Percentiles rank a stretch among this genome's conserved stretches.
phyloP scores from a whole-genome alignment of 92 coral and sea anemone species.

The Pocillopora meandrina region DNA sequence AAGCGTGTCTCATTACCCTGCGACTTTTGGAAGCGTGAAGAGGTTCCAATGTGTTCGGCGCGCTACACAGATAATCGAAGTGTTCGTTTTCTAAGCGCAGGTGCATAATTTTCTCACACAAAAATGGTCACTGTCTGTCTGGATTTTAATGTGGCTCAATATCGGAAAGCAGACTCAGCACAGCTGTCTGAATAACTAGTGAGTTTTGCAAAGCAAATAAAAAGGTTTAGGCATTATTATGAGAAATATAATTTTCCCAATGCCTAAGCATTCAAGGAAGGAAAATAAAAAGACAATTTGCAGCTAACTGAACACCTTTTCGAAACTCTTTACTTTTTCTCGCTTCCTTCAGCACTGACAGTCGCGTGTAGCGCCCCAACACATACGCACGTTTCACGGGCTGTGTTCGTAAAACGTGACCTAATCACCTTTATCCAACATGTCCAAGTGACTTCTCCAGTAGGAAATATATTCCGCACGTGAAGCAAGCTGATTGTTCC shows the following conservation, averaged over 20 bases:
- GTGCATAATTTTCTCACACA: too few species aligned
- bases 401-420: conserved; percentile 20
- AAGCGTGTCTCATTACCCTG: neutral
- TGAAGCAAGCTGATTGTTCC: conserved; percentile 21
- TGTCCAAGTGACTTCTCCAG: conserved; percentile 22
- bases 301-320: neutral
- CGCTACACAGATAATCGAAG: too few species aligned
- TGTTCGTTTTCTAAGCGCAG: too few species aligned
- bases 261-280: neutral
- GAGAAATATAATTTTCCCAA: neutral
- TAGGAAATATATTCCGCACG: conserved; percentile 21
- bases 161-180: neutral
- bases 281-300: neutral
- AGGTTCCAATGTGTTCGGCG: too few species aligned
- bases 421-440: conserved; percentile 11
- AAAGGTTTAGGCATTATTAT: neutral
- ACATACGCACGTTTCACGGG: conserved; percentile 32
- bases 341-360: neutral
- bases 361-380: neutral
- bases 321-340: neutral
- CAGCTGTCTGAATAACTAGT: neutral
- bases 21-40: neutral
- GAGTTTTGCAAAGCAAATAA: neutral
- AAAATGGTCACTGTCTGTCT: neutral
- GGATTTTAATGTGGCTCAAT: neutral